Base-by-base conservation (phyloP, 2,797 vertebrate genomes). In the Chromis chromis region DNA sequence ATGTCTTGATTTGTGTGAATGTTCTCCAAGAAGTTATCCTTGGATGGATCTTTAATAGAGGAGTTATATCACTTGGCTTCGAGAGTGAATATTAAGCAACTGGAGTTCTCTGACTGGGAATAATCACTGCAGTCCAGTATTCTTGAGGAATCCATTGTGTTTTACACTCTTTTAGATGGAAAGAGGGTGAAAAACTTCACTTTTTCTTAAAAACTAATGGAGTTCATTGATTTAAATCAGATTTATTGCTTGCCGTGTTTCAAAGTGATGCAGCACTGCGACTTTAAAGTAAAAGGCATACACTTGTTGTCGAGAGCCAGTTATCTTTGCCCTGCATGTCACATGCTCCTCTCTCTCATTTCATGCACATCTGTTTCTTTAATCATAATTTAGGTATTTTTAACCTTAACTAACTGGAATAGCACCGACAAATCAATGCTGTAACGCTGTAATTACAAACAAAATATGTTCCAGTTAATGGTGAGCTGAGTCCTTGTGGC, bases 401-500 rank as follows among this genome's bases (percentile, higher is more conserved):
- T 19, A 27, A 13, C 60, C 33, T 54, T 13, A 28, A 54, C 44
- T 8, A 56, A 62, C 58, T 52, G 48, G 4, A 74, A 31, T n/a
- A 33, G 21, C 21, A 36, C 17, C 1, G 22, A 31, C 4, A 40
- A 66, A 73, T 67, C 31, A 50, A 4, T 31, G 14, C 22, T 56
- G 16, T 19, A 65, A 69, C n/a, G 14, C 22, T 56, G 19, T 21
- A 65, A 72, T 27, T 33, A 24, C 24, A 65, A 53, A 57, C 36
- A 46, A 39, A 36, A n/a, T 22, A 65, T 39, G 58, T 65, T 73
- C 56, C 54, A 57, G 59, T 71, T 48, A 60, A 75, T 64, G 74
- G 52, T 22, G 74, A 65, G 42, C 62, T 25, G n/a, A 76, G 74
- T 66, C 74, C 63, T 66, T 66, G 57, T 57, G 69, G 65, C 52